Evolutionary conservation across 2,797 vertebrate species (phyloP), one percentile per base, ranked within the genome.

Genomic region (Trichosurus vulpecula): DNA sequence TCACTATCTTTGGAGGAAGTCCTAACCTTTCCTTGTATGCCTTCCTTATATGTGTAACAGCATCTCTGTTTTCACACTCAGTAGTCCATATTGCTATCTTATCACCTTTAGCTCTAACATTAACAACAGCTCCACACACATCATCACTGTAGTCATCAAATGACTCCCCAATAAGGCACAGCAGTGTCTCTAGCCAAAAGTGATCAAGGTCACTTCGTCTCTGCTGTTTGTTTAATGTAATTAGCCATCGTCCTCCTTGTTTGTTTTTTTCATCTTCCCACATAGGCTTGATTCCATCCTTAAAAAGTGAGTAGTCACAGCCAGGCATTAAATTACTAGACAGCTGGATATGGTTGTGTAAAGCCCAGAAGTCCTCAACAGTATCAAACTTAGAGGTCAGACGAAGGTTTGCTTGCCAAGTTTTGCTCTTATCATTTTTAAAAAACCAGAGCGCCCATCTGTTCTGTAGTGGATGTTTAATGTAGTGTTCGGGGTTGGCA

Each of bases 381-480:
- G 99, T 99, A 98, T 99, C 99, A 95, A 99, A 99, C 97, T 99
- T 99, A 93, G 99, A 99, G 98, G 99, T 99, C 98, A 99, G 99
- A 95, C 99, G 99, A 95, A 99, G 99, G 98, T 99, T 99, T 95
- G 99, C 99, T 98, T 99, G 99, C 99, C 99, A 99, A 91, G 99
- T 99, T 99, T 99, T 99, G 98, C 99, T 99, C 99, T 99, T 99
- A 98, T 99, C 99, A 98, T 99, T 99, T 99, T 99, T 99, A 99
- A 99, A 99, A 99, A 99, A 99, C 99, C 99, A 99, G 96, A 99
- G 99, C 92, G 99, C 99, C 99, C 99, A 99, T 98, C 99, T 99
- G 99, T 99, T 99, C 96, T 99, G 99, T 98, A 99, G 98, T 53
- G 99, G 99, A 97, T 99, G 99, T 97, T 99, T 99, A 98, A 99